Evolutionary conservation across 2,797 vertebrate genomes (phyloP), one percentile per base, ranked within the genome.

Genomic region (Melanitta fusca): DNA sequence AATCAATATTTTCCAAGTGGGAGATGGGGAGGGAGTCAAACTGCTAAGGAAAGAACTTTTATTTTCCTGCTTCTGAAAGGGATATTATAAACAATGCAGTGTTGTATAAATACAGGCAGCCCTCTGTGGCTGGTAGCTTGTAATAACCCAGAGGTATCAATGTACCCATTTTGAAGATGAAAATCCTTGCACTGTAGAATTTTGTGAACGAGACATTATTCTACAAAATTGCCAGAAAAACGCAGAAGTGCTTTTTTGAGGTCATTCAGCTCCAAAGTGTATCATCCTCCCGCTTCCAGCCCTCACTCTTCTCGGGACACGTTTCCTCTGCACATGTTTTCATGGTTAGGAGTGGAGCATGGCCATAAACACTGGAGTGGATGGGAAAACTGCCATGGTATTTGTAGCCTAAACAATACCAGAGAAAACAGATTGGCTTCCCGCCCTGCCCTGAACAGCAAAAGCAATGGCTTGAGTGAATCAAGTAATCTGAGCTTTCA

Each of bases 91-190:
- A 96, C 94, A 96, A 92, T 85, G 80, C 74, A 86, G 71, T 22
- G 61, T 54, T 93, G 79, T 85, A 86, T 93, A 96, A 93, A 94
- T 81, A 93, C 78, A 91, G 91, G 83, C 87, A 85, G 77, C 69
- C 78, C 65, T 95, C 68, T 92, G 83, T 1, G 45, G 64, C 88
- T 91, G 80, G 77, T 88, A 82, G 70, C 58, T 90, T 80, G 85
- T 87, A 92, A 91, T 82, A 93, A 96, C 92, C 91, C 89, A 89
- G 85, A 95, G 87, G 87, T 95, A 95, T 78, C 95, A 60, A 77
- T 27, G 58, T 89, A 70, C 60, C 89, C 89, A 60, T 92, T 89
- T 2, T 77, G 91, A 95, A 96, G 92, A 95, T 91, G 89, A 89
- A 96, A 93, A 92, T 92, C 91, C 82, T 93, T 85, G 21, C 2